phyloP scores from a whole-genome alignment of 2,113 vertebrate species.

The Pangasianodon hypophthalmus region DNA sequence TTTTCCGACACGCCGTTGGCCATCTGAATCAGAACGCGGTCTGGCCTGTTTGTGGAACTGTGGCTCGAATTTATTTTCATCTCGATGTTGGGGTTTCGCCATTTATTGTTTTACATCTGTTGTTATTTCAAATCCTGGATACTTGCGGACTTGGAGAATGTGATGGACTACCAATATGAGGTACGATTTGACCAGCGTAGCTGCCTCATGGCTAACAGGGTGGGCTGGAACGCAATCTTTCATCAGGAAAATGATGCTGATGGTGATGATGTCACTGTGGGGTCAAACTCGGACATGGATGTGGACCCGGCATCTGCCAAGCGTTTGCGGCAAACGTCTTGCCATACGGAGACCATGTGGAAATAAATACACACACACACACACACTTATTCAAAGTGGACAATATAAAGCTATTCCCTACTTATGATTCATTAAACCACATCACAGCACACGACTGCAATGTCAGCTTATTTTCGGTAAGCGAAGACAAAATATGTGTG shows the following conservation, averaged over 20 bases:
- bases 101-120: conserved; percentile 69
- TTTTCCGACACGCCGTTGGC: conserved; percentile 23
- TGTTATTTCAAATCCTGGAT: conserved; percentile 71
- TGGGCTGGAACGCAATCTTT: conserved; percentile 70
- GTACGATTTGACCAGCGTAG: not conserved
- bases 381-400: conserved; percentile 24
- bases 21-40: conserved; percentile 44
- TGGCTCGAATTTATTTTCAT: conserved; percentile 54
- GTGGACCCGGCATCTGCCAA: conserved; percentile 62
- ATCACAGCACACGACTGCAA: conserved; percentile 57
- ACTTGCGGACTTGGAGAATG: conserved; percentile 58
- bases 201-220: conserved; percentile 63
- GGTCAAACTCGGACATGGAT: conserved; percentile 74
- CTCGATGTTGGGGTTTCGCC: conserved; percentile 63
- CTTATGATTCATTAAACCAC: conserved; percentile 50
- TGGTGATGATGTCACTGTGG: conserved; percentile 66
- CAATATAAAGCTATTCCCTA: conserved; percentile 41
- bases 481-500: conserved; percentile 33
- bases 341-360: conserved; percentile 64
- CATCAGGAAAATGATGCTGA: conserved; percentile 62
- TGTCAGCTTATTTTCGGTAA: conserved; percentile 58
- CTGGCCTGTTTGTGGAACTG: conserved; percentile 36
- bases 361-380: conserved; percentile 43
- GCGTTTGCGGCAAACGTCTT: conserved; percentile 66
- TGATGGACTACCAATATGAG: conserved; percentile 14